These are phyloP conservation scores for Lanistes nyassanus DNA, from an alignment of 1,140 invertebrate genomes.

Conservation along the genomic window DNA sequence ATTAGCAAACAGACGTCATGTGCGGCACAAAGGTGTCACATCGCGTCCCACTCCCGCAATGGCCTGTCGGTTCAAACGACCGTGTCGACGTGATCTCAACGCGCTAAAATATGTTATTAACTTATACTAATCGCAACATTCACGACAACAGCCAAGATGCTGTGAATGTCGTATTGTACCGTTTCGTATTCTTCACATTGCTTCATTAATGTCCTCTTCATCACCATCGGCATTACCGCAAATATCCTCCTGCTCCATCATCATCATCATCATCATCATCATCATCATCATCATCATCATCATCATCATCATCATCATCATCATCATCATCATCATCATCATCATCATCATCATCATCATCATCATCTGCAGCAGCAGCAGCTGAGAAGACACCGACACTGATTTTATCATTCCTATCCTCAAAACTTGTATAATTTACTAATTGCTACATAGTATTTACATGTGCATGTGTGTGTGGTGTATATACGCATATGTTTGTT, in stretches of 20 bases:
- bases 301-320: slow-evolving; percentile 30
- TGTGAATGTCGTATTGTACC: too few relatives aligned
- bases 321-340: not conserved
- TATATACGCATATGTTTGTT: not conserved
- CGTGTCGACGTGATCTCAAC: too few relatives aligned
- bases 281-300: slow-evolving; percentile 11
- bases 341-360: slow-evolving; percentile 11
- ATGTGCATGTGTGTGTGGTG: slow-evolving; percentile 10
- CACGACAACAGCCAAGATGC: too few relatives aligned
- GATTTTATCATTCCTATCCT: not conserved
- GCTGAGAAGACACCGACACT: too few relatives aligned
- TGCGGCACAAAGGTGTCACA: too few relatives aligned
- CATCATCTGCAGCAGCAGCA: too few relatives aligned
- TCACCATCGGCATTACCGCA: not conserved
- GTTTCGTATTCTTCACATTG: too few relatives aligned
- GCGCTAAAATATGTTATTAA: too few relatives aligned
- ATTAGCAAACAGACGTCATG: too few relatives aligned
- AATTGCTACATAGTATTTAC: not conserved
- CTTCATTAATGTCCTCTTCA: not conserved
- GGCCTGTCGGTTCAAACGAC: too few relatives aligned
- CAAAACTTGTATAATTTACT: not conserved
- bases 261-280: not conserved
- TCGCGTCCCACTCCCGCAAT: too few relatives aligned
- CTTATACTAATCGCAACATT: too few relatives aligned
- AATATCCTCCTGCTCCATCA: not conserved